Evolutionary conservation across 2,797 vertebrate genomes (phyloP).

Genomic region (Acrossocheilus fasciatus): DNA sequence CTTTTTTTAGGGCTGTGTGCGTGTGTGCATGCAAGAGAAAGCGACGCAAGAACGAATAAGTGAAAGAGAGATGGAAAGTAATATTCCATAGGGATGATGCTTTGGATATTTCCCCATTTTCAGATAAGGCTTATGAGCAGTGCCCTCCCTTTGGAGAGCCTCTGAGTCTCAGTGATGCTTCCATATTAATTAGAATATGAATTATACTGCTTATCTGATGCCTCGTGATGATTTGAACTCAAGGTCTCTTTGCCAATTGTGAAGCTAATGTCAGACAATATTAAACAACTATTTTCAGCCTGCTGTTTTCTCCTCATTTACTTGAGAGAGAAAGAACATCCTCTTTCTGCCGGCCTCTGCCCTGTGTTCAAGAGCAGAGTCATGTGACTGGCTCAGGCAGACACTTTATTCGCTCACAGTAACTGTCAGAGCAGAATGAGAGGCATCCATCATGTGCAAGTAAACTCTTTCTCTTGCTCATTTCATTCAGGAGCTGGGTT

Average conservation of each 20-base stretch:
- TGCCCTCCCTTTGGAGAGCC: constrained; percentile 71
- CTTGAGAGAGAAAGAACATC: constrained; percentile 11
- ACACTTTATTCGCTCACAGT: constrained; percentile 30
- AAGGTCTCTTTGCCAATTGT: constrained; percentile 53
- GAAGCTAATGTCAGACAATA: constrained; percentile 52
- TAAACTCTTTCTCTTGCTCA: constrained; percentile 13
- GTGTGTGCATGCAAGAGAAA: constrained; percentile 16
- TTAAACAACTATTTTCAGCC: constrained; percentile 43
- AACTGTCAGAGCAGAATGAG: constrained; percentile 39
- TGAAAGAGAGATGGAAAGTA: constrained; percentile 29
- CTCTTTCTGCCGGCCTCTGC: constrained; percentile 24
- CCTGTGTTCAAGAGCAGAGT: constrained; percentile 18
- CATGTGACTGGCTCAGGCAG: neutral
- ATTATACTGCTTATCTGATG: constrained; percentile 78
- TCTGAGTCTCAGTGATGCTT: constrained; percentile 66
- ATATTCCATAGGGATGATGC: constrained; percentile 48
- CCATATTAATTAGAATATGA: constrained; percentile 83
- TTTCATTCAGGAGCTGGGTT: constrained; percentile 29
- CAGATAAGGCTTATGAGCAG: constrained; percentile 75
- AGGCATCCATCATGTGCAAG: constrained; percentile 42
- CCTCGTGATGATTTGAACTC: constrained; percentile 64
- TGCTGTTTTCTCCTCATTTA: constrained; percentile 32
- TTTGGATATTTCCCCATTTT: constrained; percentile 64
- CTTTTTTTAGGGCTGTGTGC: constrained; percentile 17
- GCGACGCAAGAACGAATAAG: constrained; percentile 8